Conservation (phyloP, 2,113 vertebrate species). For the Planiliza haematocheilus region DNA sequence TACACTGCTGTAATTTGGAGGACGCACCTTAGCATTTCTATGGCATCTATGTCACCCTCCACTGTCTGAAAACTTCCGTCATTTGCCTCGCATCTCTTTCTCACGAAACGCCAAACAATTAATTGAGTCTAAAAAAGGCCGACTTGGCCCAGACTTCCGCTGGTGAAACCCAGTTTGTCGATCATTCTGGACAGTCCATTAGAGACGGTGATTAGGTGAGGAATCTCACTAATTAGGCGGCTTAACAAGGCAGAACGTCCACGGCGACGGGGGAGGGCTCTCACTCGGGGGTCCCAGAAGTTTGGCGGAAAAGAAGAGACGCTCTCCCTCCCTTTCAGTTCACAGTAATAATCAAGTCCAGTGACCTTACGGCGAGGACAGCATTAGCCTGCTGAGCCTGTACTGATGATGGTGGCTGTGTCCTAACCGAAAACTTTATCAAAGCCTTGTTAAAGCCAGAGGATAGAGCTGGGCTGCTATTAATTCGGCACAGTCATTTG, state of each 20-base stretch:
- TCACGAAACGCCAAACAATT: conserved; percentile 29
- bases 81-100: background rate
- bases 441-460: conserved; percentile 29
- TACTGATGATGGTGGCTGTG: conserved; percentile 12
- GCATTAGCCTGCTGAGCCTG: conserved; percentile 20
- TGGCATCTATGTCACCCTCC: conserved; percentile 13
- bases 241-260: conserved; percentile 64
- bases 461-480: conserved; percentile 1
- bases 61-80: conserved; percentile 1
- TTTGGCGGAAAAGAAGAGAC: conserved; percentile 42
- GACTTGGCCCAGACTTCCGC: conserved; percentile 33
- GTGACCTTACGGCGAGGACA: conserved; percentile 43
- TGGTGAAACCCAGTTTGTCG: conserved; percentile 51
- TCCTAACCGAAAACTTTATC: conserved; percentile 31
- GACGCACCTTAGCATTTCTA: background rate
- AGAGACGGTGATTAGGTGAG: conserved; percentile 61
- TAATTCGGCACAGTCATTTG: conserved; percentile 36
- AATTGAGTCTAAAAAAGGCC: conserved; percentile 62
- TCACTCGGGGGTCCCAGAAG: conserved; percentile 18
- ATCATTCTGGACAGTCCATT: conserved; percentile 67
- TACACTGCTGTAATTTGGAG: conserved; percentile 54
- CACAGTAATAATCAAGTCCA: conserved; percentile 26
- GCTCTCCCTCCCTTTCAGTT: conserved; percentile 20
- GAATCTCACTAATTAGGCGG: conserved; percentile 66
- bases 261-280: conserved; percentile 6